These are phyloP conservation scores for Lasioglossum albipes DNA, from an alignment of 1,140 invertebrate genomes.

Conservation along the genomic window DNA sequence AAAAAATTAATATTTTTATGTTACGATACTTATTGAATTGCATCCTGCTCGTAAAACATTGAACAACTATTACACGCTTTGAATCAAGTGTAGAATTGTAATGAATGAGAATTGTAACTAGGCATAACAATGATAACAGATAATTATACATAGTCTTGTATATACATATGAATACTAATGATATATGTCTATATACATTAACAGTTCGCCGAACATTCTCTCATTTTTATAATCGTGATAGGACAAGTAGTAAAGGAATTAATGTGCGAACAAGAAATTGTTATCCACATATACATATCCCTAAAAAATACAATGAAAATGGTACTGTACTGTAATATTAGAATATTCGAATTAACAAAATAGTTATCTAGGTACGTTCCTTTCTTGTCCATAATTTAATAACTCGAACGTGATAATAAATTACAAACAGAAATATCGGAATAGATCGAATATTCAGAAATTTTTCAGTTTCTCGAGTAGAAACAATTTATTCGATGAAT, in stretches of 20 bases:
- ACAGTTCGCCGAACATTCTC: conserved; percentile 12
- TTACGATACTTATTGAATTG: background rate
- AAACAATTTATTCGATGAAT: conserved; percentile 17
- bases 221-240: background rate
- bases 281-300: background rate
- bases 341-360: too few relatives aligned
- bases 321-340: background rate
- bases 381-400: background rate
- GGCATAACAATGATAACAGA: conserved; percentile 57
- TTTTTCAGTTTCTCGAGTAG: conserved; percentile 9
- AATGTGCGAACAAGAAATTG: background rate
- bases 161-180: conserved; percentile 35
- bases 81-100: conserved; percentile 59
- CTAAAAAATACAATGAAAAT: background rate
- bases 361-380: background rate
- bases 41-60: background rate
- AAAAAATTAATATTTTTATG: too few relatives aligned
- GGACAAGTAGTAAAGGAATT: background rate
- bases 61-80: conserved; percentile 40
- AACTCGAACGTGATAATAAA: background rate
- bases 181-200: conserved; percentile 37
- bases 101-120: conserved; percentile 51
- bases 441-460: background rate
- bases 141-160: conserved; percentile 50
- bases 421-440: conserved; percentile 7